phyloP scores from a whole-genome alignment of 1,140 invertebrate species.

The Polyergus mexicanus region DNA sequence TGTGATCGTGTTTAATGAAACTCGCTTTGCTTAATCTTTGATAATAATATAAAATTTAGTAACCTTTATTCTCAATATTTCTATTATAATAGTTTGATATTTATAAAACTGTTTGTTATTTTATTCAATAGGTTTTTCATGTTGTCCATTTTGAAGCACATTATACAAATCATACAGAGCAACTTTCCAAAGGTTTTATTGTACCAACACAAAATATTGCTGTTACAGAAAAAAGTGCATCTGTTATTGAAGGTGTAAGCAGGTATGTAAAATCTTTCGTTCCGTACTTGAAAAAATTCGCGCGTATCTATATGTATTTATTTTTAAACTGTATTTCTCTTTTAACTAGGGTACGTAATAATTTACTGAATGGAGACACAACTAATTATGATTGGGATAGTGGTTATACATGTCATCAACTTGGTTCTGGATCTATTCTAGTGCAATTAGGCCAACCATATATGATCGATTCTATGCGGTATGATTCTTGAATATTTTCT shows the following conservation, averaged over 20 bases:
- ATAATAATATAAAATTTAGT: too few relatives aligned
- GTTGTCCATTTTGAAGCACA: conserved; percentile 96
- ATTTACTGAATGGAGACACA: conserved; percentile 98
- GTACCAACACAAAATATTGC: conserved; percentile 97
- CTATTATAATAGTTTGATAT: background rate
- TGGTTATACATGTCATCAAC: conserved; percentile 99
- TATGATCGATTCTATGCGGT: conserved; percentile 96
- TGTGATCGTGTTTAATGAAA: too few relatives aligned
- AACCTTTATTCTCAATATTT: background rate
- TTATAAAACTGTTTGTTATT: background rate
- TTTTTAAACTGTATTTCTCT: conserved; percentile 33
- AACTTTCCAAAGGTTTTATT: conserved; percentile 92
- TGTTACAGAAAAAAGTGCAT: conserved; percentile 94
- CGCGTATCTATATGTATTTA: background rate
- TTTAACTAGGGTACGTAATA: conserved; percentile 93
- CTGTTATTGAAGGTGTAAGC: conserved; percentile 96
- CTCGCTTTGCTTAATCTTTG: too few relatives aligned
- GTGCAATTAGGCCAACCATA: conserved; percentile 99
- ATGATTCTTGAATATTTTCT: conserved; percentile 58
- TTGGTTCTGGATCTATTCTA: conserved; percentile 97
- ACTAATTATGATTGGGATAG: conserved; percentile 99
- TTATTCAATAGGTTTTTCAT: conserved; percentile 93
- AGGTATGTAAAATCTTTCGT: conserved; percentile 83
- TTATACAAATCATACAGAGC: conserved; percentile 92
- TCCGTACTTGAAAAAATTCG: conserved; percentile 8